Base-by-base conservation (phyloP, 2,888 invertebrate species). In the Cheilosia vulpina region DNA sequence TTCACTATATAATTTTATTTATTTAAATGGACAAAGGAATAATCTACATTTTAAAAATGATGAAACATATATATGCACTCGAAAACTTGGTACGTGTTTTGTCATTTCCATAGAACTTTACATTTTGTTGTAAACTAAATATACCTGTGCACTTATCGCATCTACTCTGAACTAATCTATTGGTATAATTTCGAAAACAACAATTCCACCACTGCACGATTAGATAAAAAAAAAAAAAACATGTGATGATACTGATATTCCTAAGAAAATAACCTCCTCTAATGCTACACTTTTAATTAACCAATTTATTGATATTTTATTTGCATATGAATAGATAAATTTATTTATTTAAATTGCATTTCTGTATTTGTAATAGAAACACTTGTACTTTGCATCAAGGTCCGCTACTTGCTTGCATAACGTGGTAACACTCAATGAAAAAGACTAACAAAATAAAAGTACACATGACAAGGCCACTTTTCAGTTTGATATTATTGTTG, bases 371-470 rank as follows among this genome's bases (percentile, higher is more conserved):
- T n/a, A 31, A n/a, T 63, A 58, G 58, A 81, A 76, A 71, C 55
- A 50, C 77, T 82, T 82, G 76, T 82, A 77, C 81, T 82, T 82
- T 82, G 52, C 57, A 71, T 82, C 71, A 77, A 65, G 66, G 65
- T 77, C 27, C 66, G 60, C 45, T 82, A 71, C 62, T 66, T 77
- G 6, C 58, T 53, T 68, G 60, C 63, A 21, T 68, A 43, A 21
- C 34, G 57, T 58, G 43, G 27, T 71, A 13, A 38, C 3, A 11
- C 34, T 11, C 3, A 38, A 38, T 38, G 38, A 2, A 21, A 38
- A 13, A 11, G 0, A 13, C 0, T 38, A 38, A 41, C 52, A 34
- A 15, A 47, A 43, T 24, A 9, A 24, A 27, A 7, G 7, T 19
- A 19, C 57, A 69, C 31, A 45, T 34, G n/a, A 50, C 24, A 50